Evolutionary conservation across 1,140 invertebrate species (phyloP).

Genomic region (Xylocopa sonorina): DNA sequence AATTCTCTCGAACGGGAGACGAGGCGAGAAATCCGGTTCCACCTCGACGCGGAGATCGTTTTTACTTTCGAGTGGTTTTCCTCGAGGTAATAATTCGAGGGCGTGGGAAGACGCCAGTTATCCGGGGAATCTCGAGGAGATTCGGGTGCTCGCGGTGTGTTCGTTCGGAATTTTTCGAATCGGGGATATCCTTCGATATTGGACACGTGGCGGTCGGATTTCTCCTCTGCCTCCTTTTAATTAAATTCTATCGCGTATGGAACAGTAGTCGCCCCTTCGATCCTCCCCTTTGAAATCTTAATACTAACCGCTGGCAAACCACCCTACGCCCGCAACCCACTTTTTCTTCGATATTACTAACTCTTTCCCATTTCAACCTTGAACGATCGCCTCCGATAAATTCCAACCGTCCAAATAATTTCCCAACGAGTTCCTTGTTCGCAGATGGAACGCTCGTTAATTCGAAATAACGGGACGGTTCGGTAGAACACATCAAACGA

Average conservation of each 20-base stretch:
- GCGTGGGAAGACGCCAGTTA: not conserved
- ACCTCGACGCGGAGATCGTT: not conserved
- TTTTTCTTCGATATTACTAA: no score
- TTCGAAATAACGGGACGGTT: no score
- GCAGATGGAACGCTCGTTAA: no score
- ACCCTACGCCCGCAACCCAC: no score
- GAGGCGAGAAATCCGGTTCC: not conserved
- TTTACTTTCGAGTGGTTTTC: not conserved
- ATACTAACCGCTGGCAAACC: not conserved
- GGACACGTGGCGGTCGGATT: not conserved
- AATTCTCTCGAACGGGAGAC: not conserved
- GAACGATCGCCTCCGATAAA: no score
- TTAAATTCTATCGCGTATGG: slow-evolving; percentile 11
- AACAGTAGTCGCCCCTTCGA: not conserved
- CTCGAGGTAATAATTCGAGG: not conserved
- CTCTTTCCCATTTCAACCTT: no score
- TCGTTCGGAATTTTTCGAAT: slow-evolving; percentile 26
- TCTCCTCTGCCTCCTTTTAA: not conserved
- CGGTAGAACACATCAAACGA: no score
- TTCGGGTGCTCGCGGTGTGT: slow-evolving; percentile 11
- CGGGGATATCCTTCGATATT: slow-evolving; percentile 6
- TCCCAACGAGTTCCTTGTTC: no score
- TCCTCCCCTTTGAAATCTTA: not conserved
- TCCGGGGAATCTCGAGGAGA: slow-evolving; percentile 6
- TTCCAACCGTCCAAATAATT: no score